Conservation (phyloP, 1,140 invertebrate genomes). For the Cecropterus lyciades region DNA sequence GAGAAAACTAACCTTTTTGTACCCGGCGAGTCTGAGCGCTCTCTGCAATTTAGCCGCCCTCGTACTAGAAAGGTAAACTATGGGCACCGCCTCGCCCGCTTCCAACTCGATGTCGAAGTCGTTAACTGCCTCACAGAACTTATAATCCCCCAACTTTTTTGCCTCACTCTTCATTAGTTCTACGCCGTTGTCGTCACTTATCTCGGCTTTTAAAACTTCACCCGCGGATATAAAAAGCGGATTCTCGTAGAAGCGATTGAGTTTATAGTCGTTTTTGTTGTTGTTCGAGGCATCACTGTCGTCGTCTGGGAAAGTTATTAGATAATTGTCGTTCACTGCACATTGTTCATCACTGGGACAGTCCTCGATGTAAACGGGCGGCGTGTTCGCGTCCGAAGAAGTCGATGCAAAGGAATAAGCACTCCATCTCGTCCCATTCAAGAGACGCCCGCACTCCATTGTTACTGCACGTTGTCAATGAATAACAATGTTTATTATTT, state of each 20-base stretch:
- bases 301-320: conserved; percentile 62
- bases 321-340: conserved; percentile 56
- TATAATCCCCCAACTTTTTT: conserved; percentile 75
- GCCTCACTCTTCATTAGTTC: conserved; percentile 69
- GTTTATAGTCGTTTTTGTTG: conserved; percentile 51
- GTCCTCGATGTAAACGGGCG: conserved; percentile 54
- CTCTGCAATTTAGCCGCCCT: conserved; percentile 70
- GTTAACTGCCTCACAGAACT: conserved; percentile 76
- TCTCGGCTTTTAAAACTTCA: conserved; percentile 70
- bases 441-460: conserved; percentile 68
- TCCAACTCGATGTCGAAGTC: conserved; percentile 75
- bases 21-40: conserved; percentile 63
- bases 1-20: conserved; percentile 68
- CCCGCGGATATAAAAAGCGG: conserved; percentile 57
- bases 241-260: conserved; percentile 64
- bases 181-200: conserved; percentile 59
- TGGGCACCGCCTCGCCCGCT: conserved; percentile 64
- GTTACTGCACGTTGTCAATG: conserved; percentile 44
- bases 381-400: conserved; percentile 44
- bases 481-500: conserved; percentile 44
- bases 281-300: conserved; percentile 51
- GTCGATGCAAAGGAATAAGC: conserved; percentile 51
- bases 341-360: conserved; percentile 45
- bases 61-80: conserved; percentile 74
- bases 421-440: conserved; percentile 60